phyloP scores from a whole-genome alignment of 2,888 invertebrate genomes.

The Euplagia quadripunctaria region DNA sequence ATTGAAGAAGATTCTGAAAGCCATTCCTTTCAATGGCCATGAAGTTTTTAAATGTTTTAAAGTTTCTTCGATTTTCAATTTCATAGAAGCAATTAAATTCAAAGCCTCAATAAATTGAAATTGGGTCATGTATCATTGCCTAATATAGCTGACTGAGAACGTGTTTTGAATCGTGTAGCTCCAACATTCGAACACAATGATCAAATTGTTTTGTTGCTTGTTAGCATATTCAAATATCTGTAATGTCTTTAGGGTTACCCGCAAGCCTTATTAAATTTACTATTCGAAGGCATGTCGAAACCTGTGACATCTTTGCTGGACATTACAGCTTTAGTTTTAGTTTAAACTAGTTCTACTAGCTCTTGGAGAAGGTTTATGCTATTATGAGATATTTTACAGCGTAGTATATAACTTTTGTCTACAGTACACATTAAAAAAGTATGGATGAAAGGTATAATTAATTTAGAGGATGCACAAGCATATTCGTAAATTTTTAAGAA shows the following conservation, averaged over 20 bases:
- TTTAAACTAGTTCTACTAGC: too few species aligned
- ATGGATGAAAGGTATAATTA: too few species aligned
- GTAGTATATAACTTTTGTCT: too few species aligned
- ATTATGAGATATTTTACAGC: too few species aligned
- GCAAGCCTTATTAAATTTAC: slow-evolving; percentile 3
- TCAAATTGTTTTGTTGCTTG: not conserved
- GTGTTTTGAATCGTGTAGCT: not conserved
- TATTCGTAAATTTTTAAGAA: too few species aligned
- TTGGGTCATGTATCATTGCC: not conserved
- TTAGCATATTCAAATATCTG: slow-evolving; percentile 9
- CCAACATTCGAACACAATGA: not conserved
- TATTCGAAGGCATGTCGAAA: not conserved
- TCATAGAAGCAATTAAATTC: not conserved
- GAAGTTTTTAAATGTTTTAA: too few species aligned
- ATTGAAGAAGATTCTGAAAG: too few species aligned
- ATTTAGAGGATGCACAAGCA: too few species aligned
- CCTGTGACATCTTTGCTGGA: not conserved
- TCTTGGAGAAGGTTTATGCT: too few species aligned
- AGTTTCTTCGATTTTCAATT: not conserved
- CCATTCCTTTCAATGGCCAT: too few species aligned
- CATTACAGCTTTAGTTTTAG: not conserved
- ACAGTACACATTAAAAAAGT: too few species aligned
- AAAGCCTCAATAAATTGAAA: not conserved
- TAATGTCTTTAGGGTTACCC: not conserved
- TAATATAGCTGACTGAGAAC: not conserved